Evolutionary conservation across 1,140 invertebrate species (phyloP).

Genomic region (Periplaneta americana): DNA sequence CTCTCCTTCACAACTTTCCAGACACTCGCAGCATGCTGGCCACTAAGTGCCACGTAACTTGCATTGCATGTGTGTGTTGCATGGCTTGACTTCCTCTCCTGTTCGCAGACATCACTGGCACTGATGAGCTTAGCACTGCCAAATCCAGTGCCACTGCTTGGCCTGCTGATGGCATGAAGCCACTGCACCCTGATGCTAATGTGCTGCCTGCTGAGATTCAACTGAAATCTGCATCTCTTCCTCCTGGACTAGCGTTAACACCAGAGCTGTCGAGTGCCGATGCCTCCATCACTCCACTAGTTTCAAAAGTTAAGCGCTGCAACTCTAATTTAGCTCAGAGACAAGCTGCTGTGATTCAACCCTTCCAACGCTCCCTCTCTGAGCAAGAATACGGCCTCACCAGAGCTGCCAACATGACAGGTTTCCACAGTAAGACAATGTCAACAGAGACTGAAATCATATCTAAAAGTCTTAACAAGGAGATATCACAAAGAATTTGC

Average conservation of each 20-base stretch:
- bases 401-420: neutral
- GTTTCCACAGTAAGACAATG: neutral
- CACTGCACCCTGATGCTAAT: neutral
- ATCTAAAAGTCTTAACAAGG: neutral
- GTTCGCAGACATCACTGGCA: constrained; percentile 20
- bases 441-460: neutral
- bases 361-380: constrained; percentile 33
- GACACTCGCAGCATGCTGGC: too few relatives aligned
- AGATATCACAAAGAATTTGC: constrained; percentile 23
- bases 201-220: constrained; percentile 41
- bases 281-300: neutral
- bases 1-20: too few relatives aligned
- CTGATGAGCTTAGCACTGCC: constrained; percentile 11
- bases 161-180: too few relatives aligned
- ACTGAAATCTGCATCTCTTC: constrained; percentile 59
- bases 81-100: constrained; percentile 24
- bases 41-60: too few relatives aligned
- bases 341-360: constrained; percentile 27
- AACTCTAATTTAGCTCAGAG: constrained; percentile 30
- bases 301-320: neutral
- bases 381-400: neutral
- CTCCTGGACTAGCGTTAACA: constrained; percentile 51
- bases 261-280: neutral
- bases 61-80: constrained; percentile 15
- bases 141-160: neutral